Percentiles rank a stretch among this genome's conserved stretches.
Evolutionary conservation across 2,797 vertebrate genomes (phyloP).

Genomic region (Sardinella longiceps): DNA sequence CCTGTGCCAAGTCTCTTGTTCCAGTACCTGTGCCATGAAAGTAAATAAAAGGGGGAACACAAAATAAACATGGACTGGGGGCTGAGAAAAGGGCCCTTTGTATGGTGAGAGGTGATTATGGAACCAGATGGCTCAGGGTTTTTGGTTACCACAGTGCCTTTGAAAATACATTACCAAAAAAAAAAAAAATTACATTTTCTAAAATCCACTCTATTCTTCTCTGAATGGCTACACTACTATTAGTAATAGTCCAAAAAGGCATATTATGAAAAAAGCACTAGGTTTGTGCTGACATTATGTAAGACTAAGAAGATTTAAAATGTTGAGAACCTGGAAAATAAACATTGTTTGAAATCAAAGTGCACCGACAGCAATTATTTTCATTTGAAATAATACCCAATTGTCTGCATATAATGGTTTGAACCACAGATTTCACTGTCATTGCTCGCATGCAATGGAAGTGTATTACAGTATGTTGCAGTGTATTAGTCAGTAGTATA

Average conservation of each 20-base stretch:
- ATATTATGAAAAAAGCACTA: background rate
- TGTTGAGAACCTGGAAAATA: background rate
- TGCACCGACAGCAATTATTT: background rate
- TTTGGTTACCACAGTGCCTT: constrained; percentile 66
- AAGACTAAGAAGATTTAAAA: background rate
- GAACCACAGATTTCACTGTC: background rate
- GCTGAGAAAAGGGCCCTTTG: constrained; percentile 60
- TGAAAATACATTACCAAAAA: constrained; percentile 16
- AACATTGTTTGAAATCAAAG: background rate
- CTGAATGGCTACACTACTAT: background rate
- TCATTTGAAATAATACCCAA: background rate
- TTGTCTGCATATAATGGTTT: background rate
- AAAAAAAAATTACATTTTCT: constrained; percentile 42
- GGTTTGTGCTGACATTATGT: background rate
- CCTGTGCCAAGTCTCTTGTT: constrained; percentile 16
- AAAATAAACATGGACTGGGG: constrained; percentile 57
- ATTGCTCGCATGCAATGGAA: background rate
- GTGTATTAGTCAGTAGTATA: too few relatives aligned
- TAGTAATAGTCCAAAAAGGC: background rate
- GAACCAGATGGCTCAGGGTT: constrained; percentile 56
- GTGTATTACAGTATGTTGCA: background rate
- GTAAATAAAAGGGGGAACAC: constrained; percentile 58
- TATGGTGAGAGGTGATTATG: constrained; percentile 57
- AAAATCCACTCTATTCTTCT: constrained; percentile 60
- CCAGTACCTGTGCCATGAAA: constrained; percentile 57